Evolutionary conservation across 2,113 vertebrate species (phyloP).

Genomic region (Odontophorus gujanensis): DNA sequence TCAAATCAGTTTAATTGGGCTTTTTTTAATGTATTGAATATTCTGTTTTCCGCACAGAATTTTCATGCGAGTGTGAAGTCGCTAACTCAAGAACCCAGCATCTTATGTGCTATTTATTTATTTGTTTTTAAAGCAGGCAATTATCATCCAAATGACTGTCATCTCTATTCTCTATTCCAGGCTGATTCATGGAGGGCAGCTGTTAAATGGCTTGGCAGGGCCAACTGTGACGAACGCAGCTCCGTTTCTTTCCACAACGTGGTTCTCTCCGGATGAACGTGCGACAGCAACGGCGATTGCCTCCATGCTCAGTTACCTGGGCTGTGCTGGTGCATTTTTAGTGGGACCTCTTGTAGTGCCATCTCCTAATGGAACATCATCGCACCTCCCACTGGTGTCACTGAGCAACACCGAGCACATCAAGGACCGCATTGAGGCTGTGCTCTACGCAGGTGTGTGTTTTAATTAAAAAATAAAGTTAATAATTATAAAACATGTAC

Average conservation of each 20-base stretch:
- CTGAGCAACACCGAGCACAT: slow-evolving; percentile 76
- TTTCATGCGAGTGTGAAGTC: neutral
- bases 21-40: neutral
- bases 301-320: slow-evolving; percentile 88
- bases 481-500: fast-evolving
- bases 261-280: slow-evolving; percentile 95
- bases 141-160: neutral
- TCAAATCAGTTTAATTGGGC: slow-evolving; percentile 12
- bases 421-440: slow-evolving; percentile 88
- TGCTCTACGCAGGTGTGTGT: slow-evolving; percentile 90
- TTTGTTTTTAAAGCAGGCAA: neutral
- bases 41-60: neutral
- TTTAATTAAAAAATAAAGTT: neutral
- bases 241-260: slow-evolving; percentile 93
- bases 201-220: slow-evolving; percentile 93
- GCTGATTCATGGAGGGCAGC: slow-evolving; percentile 93
- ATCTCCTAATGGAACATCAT: slow-evolving; percentile 86
- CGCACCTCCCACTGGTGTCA: neutral
- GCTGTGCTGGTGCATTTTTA: slow-evolving; percentile 87
- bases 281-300: slow-evolving; percentile 96
- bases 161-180: slow-evolving; percentile 70
- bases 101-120: neutral
- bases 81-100: neutral
- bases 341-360: slow-evolving; percentile 93
- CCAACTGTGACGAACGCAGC: slow-evolving; percentile 93